phyloP scores from a whole-genome alignment of 2,113 vertebrate species.

The Manacus vitellinus region DNA sequence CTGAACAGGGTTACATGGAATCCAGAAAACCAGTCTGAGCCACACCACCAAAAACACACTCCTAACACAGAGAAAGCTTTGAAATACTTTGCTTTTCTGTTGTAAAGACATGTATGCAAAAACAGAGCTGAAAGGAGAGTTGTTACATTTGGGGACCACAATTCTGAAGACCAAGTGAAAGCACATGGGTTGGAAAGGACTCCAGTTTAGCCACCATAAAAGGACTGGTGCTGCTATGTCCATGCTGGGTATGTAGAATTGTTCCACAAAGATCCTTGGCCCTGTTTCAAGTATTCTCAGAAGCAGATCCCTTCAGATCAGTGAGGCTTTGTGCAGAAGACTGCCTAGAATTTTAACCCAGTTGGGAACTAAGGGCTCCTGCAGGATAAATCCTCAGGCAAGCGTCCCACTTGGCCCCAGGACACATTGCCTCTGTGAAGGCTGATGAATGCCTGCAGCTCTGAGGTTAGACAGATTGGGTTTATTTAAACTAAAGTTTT shows the following conservation, averaged over 20 bases:
- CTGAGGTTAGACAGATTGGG: conserved; percentile 40
- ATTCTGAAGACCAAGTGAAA: not conserved
- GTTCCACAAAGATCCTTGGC: not conserved
- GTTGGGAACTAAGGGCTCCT: not conserved
- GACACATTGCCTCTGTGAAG: conserved; percentile 12
- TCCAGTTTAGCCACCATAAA: not conserved
- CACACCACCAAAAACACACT: not conserved
- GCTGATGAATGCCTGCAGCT: conserved; percentile 48
- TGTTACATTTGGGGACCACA: not conserved
- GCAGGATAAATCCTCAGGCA: conserved; percentile 31
- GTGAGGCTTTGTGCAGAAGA: conserved; percentile 20
- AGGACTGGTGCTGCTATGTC: not conserved
- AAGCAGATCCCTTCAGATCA: not conserved
- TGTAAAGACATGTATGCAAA: not conserved
- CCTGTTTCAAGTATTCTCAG: not conserved
- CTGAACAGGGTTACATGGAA: not conserved
- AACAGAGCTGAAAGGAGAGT: not conserved
- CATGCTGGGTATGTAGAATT: not conserved
- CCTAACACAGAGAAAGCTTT: not conserved
- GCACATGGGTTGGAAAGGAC: not conserved
- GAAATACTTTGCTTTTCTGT: not conserved
- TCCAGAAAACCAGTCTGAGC: not conserved
- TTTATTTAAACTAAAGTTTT: conserved; percentile 59
- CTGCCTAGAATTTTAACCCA: conserved; percentile 25
- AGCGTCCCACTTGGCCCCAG: conserved; percentile 15